Conservation (phyloP, 2,113 vertebrate species). For the Pterocles gutturalis region DNA sequence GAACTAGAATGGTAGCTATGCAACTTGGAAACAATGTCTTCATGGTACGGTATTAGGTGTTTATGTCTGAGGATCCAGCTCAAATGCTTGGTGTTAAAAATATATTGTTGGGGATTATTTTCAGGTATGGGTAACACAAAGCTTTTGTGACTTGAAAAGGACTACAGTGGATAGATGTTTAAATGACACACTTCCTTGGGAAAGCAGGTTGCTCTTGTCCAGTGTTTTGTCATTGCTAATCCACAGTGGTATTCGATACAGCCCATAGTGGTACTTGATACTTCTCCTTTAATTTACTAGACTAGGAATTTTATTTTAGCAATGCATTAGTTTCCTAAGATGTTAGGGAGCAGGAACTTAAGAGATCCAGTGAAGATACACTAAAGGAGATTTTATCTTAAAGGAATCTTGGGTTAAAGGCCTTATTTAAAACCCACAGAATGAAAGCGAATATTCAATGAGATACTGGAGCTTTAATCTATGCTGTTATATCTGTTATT, state of each 20-base stretch:
- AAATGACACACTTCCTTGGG: neutral
- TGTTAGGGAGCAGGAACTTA: neutral
- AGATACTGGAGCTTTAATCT: constrained; percentile 11
- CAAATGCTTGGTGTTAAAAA: neutral
- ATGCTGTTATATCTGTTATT: neutral
- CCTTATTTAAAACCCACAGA: neutral
- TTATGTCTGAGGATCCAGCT: neutral
- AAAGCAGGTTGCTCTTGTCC: neutral
- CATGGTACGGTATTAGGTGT: neutral
- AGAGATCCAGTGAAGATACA: neutral
- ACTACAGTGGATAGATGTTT: neutral
- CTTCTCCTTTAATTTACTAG: neutral
- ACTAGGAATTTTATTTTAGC: neutral
- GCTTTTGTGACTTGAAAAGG: neutral
- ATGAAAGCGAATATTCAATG: constrained; percentile 26
- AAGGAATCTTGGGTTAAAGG: neutral
- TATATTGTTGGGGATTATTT: neutral
- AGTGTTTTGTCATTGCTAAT: neutral
- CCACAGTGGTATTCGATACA: neutral
- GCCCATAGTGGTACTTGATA: neutral
- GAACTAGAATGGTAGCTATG: neutral
- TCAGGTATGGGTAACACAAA: neutral
- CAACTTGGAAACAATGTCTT: neutral
- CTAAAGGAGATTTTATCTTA: neutral
- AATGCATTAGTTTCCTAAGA: neutral